Conservation (phyloP, 2,888 invertebrate species). For the Hirtodrosophila histrioides region DNA sequence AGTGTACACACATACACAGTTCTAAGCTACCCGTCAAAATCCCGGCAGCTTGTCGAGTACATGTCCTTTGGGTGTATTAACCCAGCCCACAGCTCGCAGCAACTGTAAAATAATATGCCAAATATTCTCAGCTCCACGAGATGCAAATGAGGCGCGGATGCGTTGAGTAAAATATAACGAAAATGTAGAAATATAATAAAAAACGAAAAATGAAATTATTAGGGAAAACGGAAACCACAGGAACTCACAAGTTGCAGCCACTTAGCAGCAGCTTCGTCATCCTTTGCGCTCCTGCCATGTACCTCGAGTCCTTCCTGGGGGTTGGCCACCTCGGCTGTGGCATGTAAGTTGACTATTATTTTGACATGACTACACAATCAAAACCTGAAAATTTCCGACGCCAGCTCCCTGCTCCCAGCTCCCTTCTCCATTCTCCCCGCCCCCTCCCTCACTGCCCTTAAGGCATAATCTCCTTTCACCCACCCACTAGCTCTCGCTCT, state of each 20-base stretch:
- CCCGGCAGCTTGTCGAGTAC: conserved; percentile 72
- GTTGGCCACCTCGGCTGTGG: conserved; percentile 60
- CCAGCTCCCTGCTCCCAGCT: conserved; percentile 25
- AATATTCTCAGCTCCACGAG: conserved; percentile 59
- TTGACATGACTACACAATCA: conserved; percentile 82
- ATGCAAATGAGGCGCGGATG: conserved; percentile 67
- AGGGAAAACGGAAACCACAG: conserved; percentile 56
- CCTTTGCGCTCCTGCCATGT: conserved; percentile 41
- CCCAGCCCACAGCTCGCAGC: conserved; percentile 14
- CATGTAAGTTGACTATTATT: conserved; percentile 83
- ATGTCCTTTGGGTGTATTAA: conserved; percentile 43
- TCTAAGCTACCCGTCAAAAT: conserved; percentile 59
- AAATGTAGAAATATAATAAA: conserved; percentile 18
- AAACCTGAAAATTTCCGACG: conserved; percentile 77
- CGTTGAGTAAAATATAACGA: conserved; percentile 7
- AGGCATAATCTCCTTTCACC: conserved; percentile 52
- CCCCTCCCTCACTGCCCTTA: conserved; percentile 20
- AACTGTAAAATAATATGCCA: conserved; percentile 73
- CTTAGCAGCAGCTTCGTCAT: conserved; percentile 69
- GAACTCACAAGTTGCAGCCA: conserved; percentile 75
- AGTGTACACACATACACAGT: not conserved
- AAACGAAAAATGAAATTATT: conserved; percentile 9
- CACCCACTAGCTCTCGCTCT: conserved; percentile 25
- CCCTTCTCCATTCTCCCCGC: conserved; percentile 2
- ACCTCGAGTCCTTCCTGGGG: conserved; percentile 53